Evolutionary conservation across 2,797 vertebrate genomes (phyloP).

Genomic region (Cossypha heuglini): DNA sequence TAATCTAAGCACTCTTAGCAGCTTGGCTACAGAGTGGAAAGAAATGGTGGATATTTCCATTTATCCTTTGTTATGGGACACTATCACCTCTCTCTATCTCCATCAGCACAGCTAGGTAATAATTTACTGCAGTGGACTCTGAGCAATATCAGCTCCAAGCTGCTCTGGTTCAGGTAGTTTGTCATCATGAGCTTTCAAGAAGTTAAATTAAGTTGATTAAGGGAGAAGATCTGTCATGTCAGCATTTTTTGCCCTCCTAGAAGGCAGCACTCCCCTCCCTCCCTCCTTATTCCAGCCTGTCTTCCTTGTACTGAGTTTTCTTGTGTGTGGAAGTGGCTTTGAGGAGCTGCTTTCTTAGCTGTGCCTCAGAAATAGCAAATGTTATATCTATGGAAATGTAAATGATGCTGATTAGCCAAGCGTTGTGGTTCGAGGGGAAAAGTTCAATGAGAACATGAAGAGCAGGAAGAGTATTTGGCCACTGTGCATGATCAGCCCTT

Average conservation of each 20-base stretch:
- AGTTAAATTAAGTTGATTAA: conserved; percentile 71
- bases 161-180: conserved; percentile 48
- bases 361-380: not conserved
- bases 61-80: conserved; percentile 62
- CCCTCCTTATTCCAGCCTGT: not conserved
- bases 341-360: not conserved
- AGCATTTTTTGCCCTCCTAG: conserved; percentile 28
- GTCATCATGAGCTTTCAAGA: conserved; percentile 64
- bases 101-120: conserved; percentile 57
- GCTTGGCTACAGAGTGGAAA: conserved; percentile 11
- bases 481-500: not conserved
- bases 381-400: not conserved
- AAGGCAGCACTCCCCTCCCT: not conserved
- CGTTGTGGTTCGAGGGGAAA: not conserved
- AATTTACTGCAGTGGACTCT: conserved; percentile 53
- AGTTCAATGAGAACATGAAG: not conserved
- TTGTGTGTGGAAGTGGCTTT: not conserved
- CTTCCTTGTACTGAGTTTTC: not conserved
- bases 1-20: conserved; percentile 10
- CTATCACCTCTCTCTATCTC: conserved; percentile 61
- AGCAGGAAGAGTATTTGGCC: not conserved
- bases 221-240: conserved; percentile 55
- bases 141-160: conserved; percentile 45
- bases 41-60: conserved; percentile 43
- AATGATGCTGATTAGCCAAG: not conserved